Percentiles rank a stretch among this genome's conserved stretches.
phyloP scores from a whole-genome alignment of 2,797 vertebrate genomes.

The Ptychobarbus kaznakovi region DNA sequence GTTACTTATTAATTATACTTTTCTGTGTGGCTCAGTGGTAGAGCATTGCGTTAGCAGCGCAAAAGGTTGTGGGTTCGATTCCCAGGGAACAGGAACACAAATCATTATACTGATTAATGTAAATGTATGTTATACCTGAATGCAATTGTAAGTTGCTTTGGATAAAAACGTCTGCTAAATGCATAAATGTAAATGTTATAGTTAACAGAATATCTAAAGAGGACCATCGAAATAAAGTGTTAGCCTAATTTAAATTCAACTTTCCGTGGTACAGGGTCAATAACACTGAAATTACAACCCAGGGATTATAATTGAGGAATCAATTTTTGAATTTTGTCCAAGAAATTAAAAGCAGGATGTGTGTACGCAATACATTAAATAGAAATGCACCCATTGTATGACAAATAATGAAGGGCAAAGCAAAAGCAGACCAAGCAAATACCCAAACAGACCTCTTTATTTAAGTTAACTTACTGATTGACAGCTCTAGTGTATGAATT shows the following conservation, averaged over 20 bases:
- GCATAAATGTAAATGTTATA: too few relatives aligned
- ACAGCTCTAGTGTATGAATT: conserved; percentile 42
- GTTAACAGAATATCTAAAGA: neutral
- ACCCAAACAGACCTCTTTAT: neutral
- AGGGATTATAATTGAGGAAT: too few relatives aligned
- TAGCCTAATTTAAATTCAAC: neutral
- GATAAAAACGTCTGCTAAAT: too few relatives aligned
- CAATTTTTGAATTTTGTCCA: neutral
- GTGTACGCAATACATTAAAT: neutral
- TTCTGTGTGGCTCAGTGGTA: too few relatives aligned
- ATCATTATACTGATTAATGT: too few relatives aligned
- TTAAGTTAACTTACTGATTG: conserved; percentile 48
- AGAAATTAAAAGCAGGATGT: neutral
- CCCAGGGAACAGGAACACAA: too few relatives aligned
- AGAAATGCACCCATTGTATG: neutral
- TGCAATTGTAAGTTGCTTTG: too few relatives aligned
- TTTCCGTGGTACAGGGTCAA: neutral
- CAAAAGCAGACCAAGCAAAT: neutral
- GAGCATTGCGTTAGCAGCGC: too few relatives aligned
- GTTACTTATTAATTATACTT: too few relatives aligned
- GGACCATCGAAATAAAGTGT: neutral
- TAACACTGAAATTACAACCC: neutral
- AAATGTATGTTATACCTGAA: too few relatives aligned
- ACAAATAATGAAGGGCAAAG: neutral
- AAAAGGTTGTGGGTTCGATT: too few relatives aligned